Percentiles rank a stretch among this genome's conserved stretches.
phyloP scores from a whole-genome alignment of 2,797 vertebrate species.

The Limnodromus scolopaceus region DNA sequence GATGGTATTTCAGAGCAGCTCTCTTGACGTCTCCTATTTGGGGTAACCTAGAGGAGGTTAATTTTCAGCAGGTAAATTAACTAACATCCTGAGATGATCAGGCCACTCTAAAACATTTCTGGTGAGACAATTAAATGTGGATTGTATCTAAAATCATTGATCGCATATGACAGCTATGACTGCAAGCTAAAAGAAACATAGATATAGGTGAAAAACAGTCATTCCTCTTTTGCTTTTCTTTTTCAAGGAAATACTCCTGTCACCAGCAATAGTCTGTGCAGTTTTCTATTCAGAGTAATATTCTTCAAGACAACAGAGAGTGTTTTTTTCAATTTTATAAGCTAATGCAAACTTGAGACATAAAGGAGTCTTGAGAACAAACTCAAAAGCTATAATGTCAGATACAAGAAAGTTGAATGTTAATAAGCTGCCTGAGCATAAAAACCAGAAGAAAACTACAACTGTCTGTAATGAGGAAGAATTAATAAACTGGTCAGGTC shows the following conservation, averaged over 20 bases:
- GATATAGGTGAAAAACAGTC: neutral
- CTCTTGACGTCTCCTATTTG: neutral
- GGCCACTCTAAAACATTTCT: neutral
- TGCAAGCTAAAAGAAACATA: neutral
- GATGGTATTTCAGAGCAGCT: neutral
- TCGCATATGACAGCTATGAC: neutral
- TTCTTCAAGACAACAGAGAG: neutral
- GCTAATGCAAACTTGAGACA: neutral
- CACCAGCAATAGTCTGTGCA: neutral
- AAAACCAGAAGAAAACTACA: neutral
- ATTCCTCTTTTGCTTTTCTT: neutral
- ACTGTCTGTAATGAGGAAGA: neutral
- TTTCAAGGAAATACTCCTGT: neutral
- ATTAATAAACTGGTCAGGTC: neutral
- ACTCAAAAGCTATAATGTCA: neutral
- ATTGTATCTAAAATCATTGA: neutral
- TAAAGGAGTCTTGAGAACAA: neutral
- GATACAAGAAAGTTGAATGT: neutral
- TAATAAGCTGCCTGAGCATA: neutral
- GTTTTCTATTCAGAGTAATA: neutral
- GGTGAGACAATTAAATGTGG: neutral
- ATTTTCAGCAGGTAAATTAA: neutral
- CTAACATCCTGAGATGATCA: neutral
- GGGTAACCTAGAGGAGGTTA: neutral
- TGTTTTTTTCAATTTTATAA: neutral